These are phyloP conservation scores for Epicauta chinensis DNA, from an alignment of 1,140 invertebrate genomes.

Conservation along the genomic window DNA sequence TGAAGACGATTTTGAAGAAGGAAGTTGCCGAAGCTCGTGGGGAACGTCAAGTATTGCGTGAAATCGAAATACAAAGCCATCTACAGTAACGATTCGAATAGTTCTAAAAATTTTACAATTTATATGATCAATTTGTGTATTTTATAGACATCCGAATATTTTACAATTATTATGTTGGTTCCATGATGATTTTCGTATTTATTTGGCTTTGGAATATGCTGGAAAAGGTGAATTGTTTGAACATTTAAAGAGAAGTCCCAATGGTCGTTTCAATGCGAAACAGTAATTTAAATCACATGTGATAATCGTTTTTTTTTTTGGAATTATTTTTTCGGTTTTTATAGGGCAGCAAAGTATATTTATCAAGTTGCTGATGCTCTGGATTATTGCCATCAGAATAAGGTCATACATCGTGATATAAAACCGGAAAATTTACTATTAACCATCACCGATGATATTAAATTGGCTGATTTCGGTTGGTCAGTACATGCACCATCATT, in stretches of 20 bases:
- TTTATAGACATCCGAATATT: conserved; percentile 83
- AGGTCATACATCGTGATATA: conserved; percentile 88
- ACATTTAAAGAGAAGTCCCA: conserved; percentile 60
- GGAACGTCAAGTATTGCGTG: conserved; percentile 77
- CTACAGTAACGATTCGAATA: too few species aligned
- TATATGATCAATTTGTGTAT: not conserved
- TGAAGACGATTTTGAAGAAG: conserved; percentile 88
- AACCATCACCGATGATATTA: conserved; percentile 68
- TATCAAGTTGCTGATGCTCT: conserved; percentile 88
- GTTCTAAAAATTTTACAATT: conserved; percentile 18
- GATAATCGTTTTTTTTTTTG: too few species aligned
- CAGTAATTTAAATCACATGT: too few species aligned
- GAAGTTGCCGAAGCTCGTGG: conserved; percentile 71
- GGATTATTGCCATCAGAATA: conserved; percentile 80
- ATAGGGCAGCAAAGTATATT: conserved; percentile 73
- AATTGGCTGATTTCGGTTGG: conserved; percentile 93
- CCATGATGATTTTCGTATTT: conserved; percentile 82
- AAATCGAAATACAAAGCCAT: conserved; percentile 95
- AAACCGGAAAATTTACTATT: conserved; percentile 92
- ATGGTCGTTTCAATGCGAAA: conserved; percentile 55
- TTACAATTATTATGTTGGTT: conserved; percentile 86
- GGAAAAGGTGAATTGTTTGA: conserved; percentile 83
- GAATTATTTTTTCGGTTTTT: conserved; percentile 33
- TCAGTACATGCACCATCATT: too few species aligned
- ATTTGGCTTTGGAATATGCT: conserved; percentile 89